Percentiles rank a stretch among this genome's conserved stretches.
Evolutionary conservation across 2,888 invertebrate genomes (phyloP).

Genomic region (Baccha elongata): DNA sequence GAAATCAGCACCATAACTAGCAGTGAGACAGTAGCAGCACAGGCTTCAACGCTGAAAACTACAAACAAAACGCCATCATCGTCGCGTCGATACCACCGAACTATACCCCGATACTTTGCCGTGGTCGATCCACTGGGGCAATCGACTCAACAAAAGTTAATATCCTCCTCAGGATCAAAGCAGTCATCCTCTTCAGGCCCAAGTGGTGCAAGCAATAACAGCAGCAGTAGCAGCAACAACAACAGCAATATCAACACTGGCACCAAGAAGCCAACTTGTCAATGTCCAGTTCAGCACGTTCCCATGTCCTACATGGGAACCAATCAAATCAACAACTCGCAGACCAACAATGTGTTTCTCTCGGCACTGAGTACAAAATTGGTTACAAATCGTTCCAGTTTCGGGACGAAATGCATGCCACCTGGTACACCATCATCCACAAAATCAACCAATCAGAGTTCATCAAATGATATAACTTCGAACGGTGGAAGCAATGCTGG

Average conservation of each 20-base stretch:
- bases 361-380: slow-evolving; percentile 77
- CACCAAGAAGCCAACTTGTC: slow-evolving; percentile 81
- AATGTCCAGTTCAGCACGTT: slow-evolving; percentile 82
- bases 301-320: slow-evolving; percentile 83
- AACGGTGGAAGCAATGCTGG: slow-evolving; percentile 47
- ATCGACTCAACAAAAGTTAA: slow-evolving; percentile 72
- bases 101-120: slow-evolving; percentile 82
- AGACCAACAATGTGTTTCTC: slow-evolving; percentile 77
- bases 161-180: slow-evolving; percentile 56
- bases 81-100: slow-evolving; percentile 82
- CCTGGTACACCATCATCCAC: slow-evolving; percentile 74
- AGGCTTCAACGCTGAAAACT: slow-evolving; percentile 66
- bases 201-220: slow-evolving; percentile 47
- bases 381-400: slow-evolving; percentile 75
- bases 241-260: slow-evolving; percentile 41
- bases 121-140: slow-evolving; percentile 79
- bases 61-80: slow-evolving; percentile 80
- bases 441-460: slow-evolving; percentile 52
- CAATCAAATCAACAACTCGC: slow-evolving; percentile 78
- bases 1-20: slow-evolving; percentile 72
- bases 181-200: slow-evolving; percentile 45
- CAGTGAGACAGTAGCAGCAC: slow-evolving; percentile 61
- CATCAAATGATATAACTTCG: slow-evolving; percentile 73
- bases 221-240: slow-evolving; percentile 15
- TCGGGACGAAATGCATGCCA: slow-evolving; percentile 57